phyloP scores from a whole-genome alignment of 2,113 vertebrate genomes.

The Phalacrocorax pelagicus region DNA sequence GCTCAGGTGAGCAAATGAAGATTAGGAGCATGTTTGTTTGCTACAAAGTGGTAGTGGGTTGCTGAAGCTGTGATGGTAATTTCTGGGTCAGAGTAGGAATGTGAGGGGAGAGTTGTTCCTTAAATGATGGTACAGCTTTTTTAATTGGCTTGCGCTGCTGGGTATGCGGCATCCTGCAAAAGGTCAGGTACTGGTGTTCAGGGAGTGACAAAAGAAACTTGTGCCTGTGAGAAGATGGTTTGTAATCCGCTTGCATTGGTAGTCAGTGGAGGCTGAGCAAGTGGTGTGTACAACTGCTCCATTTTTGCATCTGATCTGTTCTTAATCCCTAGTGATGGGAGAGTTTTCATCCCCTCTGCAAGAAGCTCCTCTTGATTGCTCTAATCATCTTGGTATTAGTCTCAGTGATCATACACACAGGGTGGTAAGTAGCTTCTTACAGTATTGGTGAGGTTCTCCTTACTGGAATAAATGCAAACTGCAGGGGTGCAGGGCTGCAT shows the following conservation, averaged over 20 bases:
- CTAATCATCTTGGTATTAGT: conserved; percentile 43
- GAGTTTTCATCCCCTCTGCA: conserved; percentile 16
- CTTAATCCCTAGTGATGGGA: conserved; percentile 25
- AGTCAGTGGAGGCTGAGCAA: not conserved
- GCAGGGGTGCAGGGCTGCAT: not conserved
- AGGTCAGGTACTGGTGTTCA: not conserved
- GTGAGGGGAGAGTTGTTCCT: not conserved
- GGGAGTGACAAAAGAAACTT: not conserved
- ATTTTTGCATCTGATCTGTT: conserved; percentile 30
- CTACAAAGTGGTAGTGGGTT: not conserved
- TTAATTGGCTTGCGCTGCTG: not conserved
- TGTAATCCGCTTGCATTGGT: not conserved
- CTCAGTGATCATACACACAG: not conserved
- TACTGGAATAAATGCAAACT: not conserved
- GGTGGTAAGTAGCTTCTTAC: not conserved
- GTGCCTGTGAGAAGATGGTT: not conserved
- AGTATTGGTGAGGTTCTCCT: not conserved
- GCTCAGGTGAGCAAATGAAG: not conserved
- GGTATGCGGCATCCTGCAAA: not conserved
- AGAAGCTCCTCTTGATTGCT: conserved; percentile 38
- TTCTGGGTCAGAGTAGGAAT: not conserved
- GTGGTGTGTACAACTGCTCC: not conserved
- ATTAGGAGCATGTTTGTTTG: not conserved
- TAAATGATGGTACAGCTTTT: not conserved
- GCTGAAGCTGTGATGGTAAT: not conserved